Percentiles rank a stretch among this genome's conserved stretches.
Conservation (phyloP, 2,888 invertebrate species). For the Psococerastis gibbosa region DNA sequence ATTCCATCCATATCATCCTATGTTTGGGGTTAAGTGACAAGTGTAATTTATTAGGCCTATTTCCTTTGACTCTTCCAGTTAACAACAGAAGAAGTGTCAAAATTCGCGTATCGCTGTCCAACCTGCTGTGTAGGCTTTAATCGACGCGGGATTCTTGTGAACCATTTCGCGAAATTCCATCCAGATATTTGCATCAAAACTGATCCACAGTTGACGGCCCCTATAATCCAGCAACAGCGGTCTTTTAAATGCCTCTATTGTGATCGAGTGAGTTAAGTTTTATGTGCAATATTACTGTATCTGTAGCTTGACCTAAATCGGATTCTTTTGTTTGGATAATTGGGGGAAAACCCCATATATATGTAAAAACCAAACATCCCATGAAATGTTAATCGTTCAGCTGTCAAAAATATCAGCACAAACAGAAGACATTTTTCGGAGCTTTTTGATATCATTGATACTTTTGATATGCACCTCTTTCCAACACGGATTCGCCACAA, state of each 20-base stretch:
- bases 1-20: too few relatives aligned
- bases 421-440: too few relatives aligned
- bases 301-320: neutral
- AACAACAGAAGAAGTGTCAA: conserved; percentile 19
- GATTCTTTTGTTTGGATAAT: conserved; percentile 1
- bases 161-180: conserved; percentile 65
- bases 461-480: too few relatives aligned
- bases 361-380: too few relatives aligned
- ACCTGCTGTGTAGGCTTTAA: conserved; percentile 57
- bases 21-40: too few relatives aligned
- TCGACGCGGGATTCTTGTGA: conserved; percentile 67
- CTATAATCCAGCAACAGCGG: conserved; percentile 53
- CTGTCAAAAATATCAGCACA: too few relatives aligned
- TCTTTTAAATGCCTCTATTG: conserved; percentile 75
- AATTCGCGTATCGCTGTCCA: conserved; percentile 55
- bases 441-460: too few relatives aligned
- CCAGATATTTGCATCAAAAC: conserved; percentile 41
- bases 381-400: too few relatives aligned
- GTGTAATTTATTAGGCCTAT: too few relatives aligned
- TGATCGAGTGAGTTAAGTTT: conserved; percentile 34
- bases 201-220: conserved; percentile 54
- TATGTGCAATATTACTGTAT: conserved; percentile 3
- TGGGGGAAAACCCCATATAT: neutral
- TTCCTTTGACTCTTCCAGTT: neutral
- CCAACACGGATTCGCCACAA: too few relatives aligned